phyloP scores from a whole-genome alignment of 1,140 invertebrate species.

The Archivesica marissinica region DNA sequence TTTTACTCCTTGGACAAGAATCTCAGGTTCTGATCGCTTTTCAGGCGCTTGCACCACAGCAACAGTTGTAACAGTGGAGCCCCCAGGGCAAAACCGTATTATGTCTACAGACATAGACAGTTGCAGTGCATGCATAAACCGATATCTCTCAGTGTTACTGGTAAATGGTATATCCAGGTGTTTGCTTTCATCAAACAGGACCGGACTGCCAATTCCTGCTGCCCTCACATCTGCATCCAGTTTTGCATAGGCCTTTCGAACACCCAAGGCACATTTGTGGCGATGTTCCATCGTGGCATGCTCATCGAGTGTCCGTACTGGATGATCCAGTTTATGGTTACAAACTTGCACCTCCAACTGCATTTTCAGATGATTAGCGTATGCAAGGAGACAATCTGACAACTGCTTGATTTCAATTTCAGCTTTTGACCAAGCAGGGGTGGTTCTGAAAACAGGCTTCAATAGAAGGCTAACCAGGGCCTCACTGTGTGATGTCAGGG shows the following conservation, averaged over 20 bases:
- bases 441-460: slow-evolving; percentile 21
- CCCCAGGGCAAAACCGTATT: slow-evolving; percentile 21
- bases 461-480: slow-evolving; percentile 13
- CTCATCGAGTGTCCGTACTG: slow-evolving; percentile 20
- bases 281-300: slow-evolving; percentile 19
- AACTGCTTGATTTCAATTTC: neutral
- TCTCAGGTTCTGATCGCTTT: neutral
- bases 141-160: neutral
- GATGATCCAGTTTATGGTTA: slow-evolving; percentile 14
- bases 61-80: neutral
- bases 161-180: slow-evolving; percentile 57
- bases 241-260: neutral
- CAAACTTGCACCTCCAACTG: neutral
- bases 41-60: too few species aligned
- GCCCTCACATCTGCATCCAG: neutral
- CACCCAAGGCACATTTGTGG: neutral
- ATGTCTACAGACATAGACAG: slow-evolving; percentile 47
- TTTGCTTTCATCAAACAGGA: slow-evolving; percentile 52
- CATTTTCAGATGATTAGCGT: neutral
- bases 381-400: slow-evolving; percentile 24
- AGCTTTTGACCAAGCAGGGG: slow-evolving; percentile 6
- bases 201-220: neutral
- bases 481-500: slow-evolving; percentile 1
- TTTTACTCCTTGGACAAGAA: slow-evolving; percentile 34
- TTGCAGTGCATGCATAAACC: slow-evolving; percentile 34